Evolutionary conservation across 2,888 invertebrate species (phyloP).

Genomic region (Cataglyphis albicans): DNA sequence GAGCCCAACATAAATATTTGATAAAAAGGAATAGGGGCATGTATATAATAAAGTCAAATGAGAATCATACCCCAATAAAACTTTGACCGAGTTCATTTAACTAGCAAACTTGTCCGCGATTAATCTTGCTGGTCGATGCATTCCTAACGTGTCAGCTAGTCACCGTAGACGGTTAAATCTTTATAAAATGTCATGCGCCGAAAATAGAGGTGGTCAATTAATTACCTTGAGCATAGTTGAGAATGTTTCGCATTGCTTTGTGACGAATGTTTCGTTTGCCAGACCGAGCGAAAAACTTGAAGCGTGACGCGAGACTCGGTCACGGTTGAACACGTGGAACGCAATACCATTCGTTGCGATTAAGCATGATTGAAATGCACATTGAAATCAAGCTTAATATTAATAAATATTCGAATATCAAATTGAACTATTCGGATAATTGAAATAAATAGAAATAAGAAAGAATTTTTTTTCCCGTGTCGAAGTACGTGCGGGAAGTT

Average conservation of each 20-base stretch:
- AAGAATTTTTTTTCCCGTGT: background rate
- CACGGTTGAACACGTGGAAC: slow-evolving; percentile 27
- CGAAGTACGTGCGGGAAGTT: background rate
- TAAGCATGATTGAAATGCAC: background rate
- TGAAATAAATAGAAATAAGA: background rate
- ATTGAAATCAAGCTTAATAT: background rate
- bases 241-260: slow-evolving; percentile 22
- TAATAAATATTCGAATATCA: slow-evolving; percentile 9
- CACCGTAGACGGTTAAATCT: slow-evolving; percentile 44
- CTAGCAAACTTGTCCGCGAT: slow-evolving; percentile 71
- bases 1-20: slow-evolving; percentile 22
- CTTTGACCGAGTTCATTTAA: slow-evolving; percentile 49
- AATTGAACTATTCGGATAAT: background rate
- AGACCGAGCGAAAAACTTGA: slow-evolving; percentile 29
- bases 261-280: slow-evolving; percentile 47
- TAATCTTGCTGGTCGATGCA: slow-evolving; percentile 73
- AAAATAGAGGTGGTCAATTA: slow-evolving; percentile 23
- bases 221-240: slow-evolving; percentile 39
- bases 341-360: slow-evolving; percentile 26
- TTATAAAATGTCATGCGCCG: slow-evolving; percentile 25
- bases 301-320: slow-evolving; percentile 35
- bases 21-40: slow-evolving; percentile 6
- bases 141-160: slow-evolving; percentile 67
- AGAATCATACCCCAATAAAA: slow-evolving; percentile 43
- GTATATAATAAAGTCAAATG: slow-evolving; percentile 42